A percentile compares a stretch with the other conserved stretches of the same genome.
Conservation (phyloP, 2,113 vertebrate species). For the Tragelaphus buxtoni region DNA sequence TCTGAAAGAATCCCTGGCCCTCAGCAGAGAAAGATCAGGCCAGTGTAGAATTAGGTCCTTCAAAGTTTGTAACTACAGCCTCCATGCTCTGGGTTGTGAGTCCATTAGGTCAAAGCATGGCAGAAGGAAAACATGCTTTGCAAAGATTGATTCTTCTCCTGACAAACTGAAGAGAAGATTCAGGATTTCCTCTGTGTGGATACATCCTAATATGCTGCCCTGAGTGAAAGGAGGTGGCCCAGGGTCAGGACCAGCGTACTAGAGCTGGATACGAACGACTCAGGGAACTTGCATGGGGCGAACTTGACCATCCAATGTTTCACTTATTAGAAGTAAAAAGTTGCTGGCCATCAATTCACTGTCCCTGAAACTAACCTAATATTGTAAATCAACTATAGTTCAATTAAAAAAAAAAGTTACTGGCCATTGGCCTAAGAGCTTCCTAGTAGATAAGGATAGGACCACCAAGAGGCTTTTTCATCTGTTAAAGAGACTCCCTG, state of each 20-base stretch:
- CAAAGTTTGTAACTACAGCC: neutral
- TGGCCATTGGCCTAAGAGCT: neutral
- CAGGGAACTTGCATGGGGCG: too few species aligned
- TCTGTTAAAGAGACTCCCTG: neutral
- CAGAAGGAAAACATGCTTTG: neutral
- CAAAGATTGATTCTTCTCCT: neutral
- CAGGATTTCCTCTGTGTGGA: neutral
- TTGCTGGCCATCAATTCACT: neutral
- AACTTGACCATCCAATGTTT: neutral
- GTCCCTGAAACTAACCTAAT: neutral
- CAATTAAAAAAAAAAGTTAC: neutral
- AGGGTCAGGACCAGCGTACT: neutral
- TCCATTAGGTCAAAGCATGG: neutral
- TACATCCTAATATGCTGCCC: neutral
- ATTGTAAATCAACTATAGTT: neutral
- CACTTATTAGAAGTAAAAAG: neutral
- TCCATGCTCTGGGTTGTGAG: neutral
- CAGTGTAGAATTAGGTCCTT: neutral
- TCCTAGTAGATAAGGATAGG: neutral
- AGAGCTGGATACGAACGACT: neutral
- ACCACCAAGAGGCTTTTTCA: neutral
- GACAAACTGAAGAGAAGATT: neutral
- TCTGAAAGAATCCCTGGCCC: neutral
- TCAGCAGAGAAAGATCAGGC: neutral
- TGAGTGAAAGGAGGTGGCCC: neutral